These are phyloP conservation scores for Caranx melampygus DNA, from an alignment of 2,113 vertebrate genomes.

Conservation along the genomic window DNA sequence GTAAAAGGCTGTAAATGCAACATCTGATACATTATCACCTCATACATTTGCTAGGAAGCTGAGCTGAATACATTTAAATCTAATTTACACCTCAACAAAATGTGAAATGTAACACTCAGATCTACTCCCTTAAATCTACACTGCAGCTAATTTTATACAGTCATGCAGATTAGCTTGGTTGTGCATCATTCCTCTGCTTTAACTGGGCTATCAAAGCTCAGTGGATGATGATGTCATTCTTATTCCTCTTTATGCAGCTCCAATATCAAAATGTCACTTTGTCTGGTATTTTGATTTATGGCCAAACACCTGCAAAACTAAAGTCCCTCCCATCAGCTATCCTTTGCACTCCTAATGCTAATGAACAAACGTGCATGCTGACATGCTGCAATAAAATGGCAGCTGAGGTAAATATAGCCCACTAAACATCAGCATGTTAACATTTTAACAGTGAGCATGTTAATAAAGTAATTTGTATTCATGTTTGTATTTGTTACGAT, in stretches of 20 bases:
- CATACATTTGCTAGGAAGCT: neutral
- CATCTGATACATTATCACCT: neutral
- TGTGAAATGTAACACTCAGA: too few relatives aligned
- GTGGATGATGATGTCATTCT: too few relatives aligned
- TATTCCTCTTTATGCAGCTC: too few relatives aligned
- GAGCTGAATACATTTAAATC: too few relatives aligned
- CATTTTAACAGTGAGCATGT: too few relatives aligned
- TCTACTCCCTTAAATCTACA: too few relatives aligned
- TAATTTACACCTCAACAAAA: too few relatives aligned
- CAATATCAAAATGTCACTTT: neutral
- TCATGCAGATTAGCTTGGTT: neutral
- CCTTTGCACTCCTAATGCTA: neutral
- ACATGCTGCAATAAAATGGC: neutral
- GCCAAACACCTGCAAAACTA: neutral
- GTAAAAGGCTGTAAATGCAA: neutral
- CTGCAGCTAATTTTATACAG: too few relatives aligned
- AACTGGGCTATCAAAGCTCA: neutral
- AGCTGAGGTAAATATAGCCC: too few relatives aligned
- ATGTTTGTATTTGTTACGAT: neutral
- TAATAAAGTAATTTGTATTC: too few relatives aligned
- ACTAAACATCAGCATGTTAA: neutral
- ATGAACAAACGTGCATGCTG: neutral
- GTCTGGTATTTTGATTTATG: neutral
- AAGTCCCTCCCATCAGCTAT: neutral
- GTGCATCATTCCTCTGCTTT: neutral